A percentile compares a stretch with the other conserved stretches of the same genome.
Evolutionary conservation across 2,113 vertebrate species (phyloP).

Genomic region (Dromiciops gliroides): DNA sequence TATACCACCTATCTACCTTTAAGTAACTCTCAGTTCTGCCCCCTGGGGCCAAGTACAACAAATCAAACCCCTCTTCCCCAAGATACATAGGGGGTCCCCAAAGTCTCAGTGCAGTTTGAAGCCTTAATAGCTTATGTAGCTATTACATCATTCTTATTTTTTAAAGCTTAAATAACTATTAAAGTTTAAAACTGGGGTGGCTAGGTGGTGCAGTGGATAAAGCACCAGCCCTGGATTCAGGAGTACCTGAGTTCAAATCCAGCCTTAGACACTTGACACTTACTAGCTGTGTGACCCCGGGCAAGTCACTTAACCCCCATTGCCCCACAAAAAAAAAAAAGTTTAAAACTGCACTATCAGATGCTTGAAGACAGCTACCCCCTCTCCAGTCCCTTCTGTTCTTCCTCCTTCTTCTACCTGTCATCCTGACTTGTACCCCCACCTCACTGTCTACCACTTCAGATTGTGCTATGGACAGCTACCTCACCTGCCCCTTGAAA

Average conservation of each 20-base stretch:
- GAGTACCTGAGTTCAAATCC: too few species aligned
- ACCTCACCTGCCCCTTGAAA: background rate
- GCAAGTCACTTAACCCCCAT: too few species aligned
- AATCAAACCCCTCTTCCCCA: background rate
- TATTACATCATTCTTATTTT: too few species aligned
- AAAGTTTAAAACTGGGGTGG: background rate
- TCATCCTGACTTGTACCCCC: background rate
- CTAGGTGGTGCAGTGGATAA: too few species aligned
- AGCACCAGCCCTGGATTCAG: too few species aligned
- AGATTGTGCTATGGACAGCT: background rate
- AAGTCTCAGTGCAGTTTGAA: background rate
- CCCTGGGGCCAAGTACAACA: background rate
- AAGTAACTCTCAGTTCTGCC: too few species aligned
- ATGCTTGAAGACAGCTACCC: background rate
- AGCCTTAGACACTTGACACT: too few species aligned
- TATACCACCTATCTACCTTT: too few species aligned
- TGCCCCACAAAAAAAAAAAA: too few species aligned
- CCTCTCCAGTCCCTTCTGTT: background rate
- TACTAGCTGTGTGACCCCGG: too few species aligned
- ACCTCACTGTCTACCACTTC: background rate
- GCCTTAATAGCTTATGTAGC: background rate
- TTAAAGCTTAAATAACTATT: too few species aligned
- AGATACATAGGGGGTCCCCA: background rate
- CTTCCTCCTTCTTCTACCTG: background rate
- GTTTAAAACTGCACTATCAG: background rate